These are phyloP conservation scores for Paedocypris sp. DNA, from an alignment of 2,113 vertebrate species.

Conservation along the genomic window DNA sequence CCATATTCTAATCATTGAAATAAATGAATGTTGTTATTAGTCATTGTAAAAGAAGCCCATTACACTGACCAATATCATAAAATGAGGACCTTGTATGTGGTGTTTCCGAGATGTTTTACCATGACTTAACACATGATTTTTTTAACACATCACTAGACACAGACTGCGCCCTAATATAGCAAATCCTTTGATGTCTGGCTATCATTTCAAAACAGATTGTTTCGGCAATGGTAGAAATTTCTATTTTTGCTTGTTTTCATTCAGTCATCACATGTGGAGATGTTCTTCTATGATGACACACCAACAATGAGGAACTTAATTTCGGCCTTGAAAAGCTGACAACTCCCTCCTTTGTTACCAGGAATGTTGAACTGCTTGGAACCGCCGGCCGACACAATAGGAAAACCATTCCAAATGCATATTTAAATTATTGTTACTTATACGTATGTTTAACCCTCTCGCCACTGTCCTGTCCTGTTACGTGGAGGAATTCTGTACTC, in stretches of 20 bases:
- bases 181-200: conserved; percentile 15
- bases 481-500: conserved; percentile 54
- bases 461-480: conserved; percentile 32
- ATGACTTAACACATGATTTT: too few species aligned
- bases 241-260: conserved; percentile 43
- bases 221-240: conserved; percentile 41
- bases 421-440: conserved; percentile 65
- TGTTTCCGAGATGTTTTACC: too few species aligned
- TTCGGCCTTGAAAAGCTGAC: conserved; percentile 40
- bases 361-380: conserved; percentile 48
- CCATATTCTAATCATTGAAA: too few species aligned
- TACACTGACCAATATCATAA: too few species aligned
- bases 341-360: conserved; percentile 52
- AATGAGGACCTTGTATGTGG: too few species aligned
- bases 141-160: conserved; percentile 8
- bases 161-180: conserved; percentile 5
- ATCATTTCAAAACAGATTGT: conserved; percentile 2
- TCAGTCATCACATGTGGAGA: conserved; percentile 30
- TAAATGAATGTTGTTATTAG: too few species aligned
- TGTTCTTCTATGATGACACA: conserved; percentile 49
- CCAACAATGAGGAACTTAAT: conserved; percentile 54
- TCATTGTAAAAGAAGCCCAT: too few species aligned
- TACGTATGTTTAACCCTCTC: conserved; percentile 57
- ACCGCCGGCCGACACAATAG: conserved; percentile 47
- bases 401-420: conserved; percentile 47